These are phyloP conservation scores for Rhinogobio ventralis DNA, from an alignment of 2,797 vertebrate species.

Conservation along the genomic window DNA sequence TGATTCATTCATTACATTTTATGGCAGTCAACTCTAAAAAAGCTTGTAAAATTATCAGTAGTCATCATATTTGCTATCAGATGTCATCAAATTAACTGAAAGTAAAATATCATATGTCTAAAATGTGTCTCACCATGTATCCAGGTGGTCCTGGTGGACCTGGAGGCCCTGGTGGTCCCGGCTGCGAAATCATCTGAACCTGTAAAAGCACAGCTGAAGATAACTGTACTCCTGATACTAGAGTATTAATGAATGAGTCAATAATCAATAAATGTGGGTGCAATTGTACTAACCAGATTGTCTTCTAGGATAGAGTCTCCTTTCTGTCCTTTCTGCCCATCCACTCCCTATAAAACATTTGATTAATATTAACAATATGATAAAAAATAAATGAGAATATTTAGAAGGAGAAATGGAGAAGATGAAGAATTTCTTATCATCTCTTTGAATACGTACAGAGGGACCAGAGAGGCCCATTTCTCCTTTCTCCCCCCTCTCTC, in stretches of 20 bases:
- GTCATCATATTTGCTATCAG: neutral
- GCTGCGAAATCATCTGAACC: slow-evolving; percentile 81
- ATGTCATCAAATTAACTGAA: neutral
- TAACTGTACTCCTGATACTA: neutral
- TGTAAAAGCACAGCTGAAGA: slow-evolving; percentile 17
- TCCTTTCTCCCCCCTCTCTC: slow-evolving; percentile 79
- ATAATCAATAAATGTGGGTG: neutral
- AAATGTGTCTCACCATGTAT: slow-evolving; percentile 73
- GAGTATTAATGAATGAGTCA: neutral
- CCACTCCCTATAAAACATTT: slow-evolving; percentile 74
- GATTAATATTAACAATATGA: neutral
- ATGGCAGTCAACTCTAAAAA: neutral
- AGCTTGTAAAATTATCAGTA: neutral
- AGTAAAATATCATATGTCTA: neutral
- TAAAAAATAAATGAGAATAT: neutral
- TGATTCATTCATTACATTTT: neutral
- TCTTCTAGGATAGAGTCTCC: slow-evolving; percentile 80
- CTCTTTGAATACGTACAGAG: slow-evolving; percentile 70
- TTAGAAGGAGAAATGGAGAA: neutral
- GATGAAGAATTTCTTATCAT: neutral
- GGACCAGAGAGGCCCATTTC: slow-evolving; percentile 81
- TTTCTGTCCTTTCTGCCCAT: slow-evolving; percentile 81
- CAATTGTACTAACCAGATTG: slow-evolving; percentile 75
- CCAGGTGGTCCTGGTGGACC: slow-evolving; percentile 77
- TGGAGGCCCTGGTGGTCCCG: slow-evolving; percentile 75